Conservation (phyloP, 2,888 invertebrate species). For the Lamellibrachia columna region DNA sequence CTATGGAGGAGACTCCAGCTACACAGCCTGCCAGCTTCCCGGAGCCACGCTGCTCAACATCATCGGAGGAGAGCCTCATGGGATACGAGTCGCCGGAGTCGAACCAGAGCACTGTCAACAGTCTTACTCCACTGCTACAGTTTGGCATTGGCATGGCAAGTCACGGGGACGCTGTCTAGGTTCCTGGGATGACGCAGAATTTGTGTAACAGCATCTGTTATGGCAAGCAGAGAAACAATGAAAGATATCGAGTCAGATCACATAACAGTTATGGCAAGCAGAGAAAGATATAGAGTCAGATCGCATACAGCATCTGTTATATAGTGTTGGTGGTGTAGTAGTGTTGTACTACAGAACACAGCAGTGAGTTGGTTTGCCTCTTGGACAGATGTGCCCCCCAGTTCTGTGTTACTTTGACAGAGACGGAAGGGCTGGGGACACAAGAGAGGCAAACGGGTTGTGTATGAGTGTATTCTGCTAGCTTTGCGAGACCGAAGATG, state of each 20-base stretch:
- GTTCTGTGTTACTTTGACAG: background rate
- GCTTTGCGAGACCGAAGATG: background rate
- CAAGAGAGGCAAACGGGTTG: background rate
- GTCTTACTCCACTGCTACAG: conserved; percentile 35
- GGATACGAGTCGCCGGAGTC: conserved; percentile 34
- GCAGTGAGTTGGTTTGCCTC: conserved; percentile 6
- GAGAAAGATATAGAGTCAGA: background rate
- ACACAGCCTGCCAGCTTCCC: background rate
- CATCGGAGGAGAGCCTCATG: background rate
- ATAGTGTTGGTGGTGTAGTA: background rate
- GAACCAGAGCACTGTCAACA: conserved; percentile 39
- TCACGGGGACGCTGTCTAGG: background rate
- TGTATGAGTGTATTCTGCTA: background rate
- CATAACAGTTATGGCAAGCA: background rate
- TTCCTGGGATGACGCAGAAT: background rate
- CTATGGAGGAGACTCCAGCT: background rate
- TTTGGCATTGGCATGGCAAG: background rate
- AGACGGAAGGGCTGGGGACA: background rate
- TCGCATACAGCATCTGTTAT: no score
- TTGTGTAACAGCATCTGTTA: background rate
- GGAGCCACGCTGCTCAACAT: background rate
- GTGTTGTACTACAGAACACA: background rate
- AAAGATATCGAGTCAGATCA: background rate
- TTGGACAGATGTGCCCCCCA: background rate
- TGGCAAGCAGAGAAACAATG: background rate